Percentiles rank a stretch among this genome's conserved stretches.
phyloP scores from a whole-genome alignment of 2,797 vertebrate species.

The Muscicapa comitata region DNA sequence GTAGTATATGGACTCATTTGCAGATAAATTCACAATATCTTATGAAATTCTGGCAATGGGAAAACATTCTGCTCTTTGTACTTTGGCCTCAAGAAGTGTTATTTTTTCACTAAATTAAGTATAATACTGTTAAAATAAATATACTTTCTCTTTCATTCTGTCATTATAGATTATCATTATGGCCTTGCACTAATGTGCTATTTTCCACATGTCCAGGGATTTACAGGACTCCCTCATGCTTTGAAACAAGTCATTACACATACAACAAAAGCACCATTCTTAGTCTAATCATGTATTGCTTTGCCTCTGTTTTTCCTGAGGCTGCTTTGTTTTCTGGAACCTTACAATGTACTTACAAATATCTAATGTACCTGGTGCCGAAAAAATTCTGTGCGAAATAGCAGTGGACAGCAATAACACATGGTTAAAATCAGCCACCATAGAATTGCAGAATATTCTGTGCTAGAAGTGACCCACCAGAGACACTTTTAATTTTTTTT shows the following conservation, averaged over 20 bases:
- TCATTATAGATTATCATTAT: neutral
- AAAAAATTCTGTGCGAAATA: neutral
- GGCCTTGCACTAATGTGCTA: neutral
- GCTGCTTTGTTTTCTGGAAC: slow-evolving; percentile 1
- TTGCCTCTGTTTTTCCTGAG: neutral
- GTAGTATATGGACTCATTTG: neutral
- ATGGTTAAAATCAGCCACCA: neutral
- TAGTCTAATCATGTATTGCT: neutral
- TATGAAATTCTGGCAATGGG: neutral
- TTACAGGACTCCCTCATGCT: neutral
- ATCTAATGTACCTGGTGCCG: neutral
- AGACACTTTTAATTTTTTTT: neutral
- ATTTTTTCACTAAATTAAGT: neutral
- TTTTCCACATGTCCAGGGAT: neutral
- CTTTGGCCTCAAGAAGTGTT: neutral
- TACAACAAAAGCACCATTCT: neutral
- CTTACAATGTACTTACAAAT: neutral
- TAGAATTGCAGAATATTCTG: neutral
- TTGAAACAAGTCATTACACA: neutral
- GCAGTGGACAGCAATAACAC: neutral
- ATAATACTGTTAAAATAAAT: neutral
- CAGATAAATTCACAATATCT: slow-evolving; percentile 6
- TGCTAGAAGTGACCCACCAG: neutral
- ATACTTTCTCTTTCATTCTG: neutral
- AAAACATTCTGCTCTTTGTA: neutral